phyloP scores from a whole-genome alignment of 2,797 vertebrate species.

The Carcharodon carcharias region DNA sequence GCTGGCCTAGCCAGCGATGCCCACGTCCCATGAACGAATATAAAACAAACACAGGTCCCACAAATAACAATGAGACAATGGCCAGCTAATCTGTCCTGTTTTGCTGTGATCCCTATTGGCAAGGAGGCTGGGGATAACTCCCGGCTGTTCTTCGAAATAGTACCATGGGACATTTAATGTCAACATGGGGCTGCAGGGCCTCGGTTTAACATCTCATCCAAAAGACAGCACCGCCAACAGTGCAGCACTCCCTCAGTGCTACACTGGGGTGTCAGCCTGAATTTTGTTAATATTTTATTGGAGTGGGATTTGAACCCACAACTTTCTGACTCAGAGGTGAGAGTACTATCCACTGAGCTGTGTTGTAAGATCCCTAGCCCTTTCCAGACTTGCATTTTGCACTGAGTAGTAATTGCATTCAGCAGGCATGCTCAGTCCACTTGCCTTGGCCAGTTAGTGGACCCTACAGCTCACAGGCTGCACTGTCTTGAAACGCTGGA shows the following conservation, averaged over 20 bases:
- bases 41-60: not conserved
- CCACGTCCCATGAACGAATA: no score
- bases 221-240: not conserved
- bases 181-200: not conserved
- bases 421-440: no score
- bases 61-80: not conserved
- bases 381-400: no score
- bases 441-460: not conserved
- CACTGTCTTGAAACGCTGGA: not conserved
- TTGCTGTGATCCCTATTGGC: not conserved
- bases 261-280: not conserved
- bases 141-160: not conserved
- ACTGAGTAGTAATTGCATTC: no score
- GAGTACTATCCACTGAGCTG: not conserved
- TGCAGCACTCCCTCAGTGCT: not conserved
- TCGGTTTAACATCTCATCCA: not conserved
- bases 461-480: not conserved
- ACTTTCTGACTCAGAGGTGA: not conserved
- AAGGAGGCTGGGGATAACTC: not conserved
- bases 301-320: not conserved
- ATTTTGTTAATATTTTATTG: not conserved
- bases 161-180: not conserved
- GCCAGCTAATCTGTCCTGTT: not conserved
- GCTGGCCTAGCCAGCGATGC: no score
- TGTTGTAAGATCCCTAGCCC: not conserved